Conservation (phyloP, 2,113 vertebrate species). For the Ascaphus truei region DNA sequence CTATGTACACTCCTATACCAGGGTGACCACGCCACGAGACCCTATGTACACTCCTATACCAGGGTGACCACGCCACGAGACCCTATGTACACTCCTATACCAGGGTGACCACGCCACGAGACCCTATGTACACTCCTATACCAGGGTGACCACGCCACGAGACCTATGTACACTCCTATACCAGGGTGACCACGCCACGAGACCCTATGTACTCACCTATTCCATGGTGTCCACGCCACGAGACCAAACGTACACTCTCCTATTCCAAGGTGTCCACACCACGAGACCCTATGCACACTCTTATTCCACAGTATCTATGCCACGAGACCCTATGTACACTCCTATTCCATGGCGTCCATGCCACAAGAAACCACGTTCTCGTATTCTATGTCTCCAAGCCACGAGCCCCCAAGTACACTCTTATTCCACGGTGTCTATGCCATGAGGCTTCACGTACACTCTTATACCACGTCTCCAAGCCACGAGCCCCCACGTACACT, state of each 20-base stretch:
- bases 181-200: slow-evolving; percentile 4
- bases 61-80: slow-evolving; percentile 13
- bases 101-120: background rate
- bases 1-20: background rate
- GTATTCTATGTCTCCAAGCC: background rate
- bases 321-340: background rate
- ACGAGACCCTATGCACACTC: background rate
- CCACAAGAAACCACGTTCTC: background rate
- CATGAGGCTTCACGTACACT: background rate
- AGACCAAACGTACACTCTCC: background rate
- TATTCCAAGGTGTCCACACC: background rate
- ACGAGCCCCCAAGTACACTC: background rate
- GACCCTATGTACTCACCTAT: background rate
- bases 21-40: too few species aligned
- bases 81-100: background rate
- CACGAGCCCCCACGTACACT: background rate
- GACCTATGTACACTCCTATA: background rate
- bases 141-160: too few species aligned
- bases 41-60: background rate
- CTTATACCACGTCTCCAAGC: background rate
- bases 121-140: background rate
- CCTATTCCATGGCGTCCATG: background rate
- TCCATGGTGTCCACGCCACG: background rate
- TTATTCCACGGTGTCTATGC: background rate
- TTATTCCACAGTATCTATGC: background rate